Evolutionary conservation across 2,888 invertebrate species (phyloP).

Genomic region (Halictus ligatus): DNA sequence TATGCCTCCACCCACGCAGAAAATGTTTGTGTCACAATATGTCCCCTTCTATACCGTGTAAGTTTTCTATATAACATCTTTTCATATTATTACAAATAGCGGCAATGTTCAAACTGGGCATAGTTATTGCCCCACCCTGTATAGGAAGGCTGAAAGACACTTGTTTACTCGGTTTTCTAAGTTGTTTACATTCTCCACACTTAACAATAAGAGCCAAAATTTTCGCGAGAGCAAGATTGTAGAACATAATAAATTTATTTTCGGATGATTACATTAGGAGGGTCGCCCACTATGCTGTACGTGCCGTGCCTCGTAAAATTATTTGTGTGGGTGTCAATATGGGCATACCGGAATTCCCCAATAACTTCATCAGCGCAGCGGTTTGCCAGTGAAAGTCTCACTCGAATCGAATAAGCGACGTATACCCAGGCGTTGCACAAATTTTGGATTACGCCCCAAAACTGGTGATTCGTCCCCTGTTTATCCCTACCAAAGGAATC

Average conservation of each 20-base stretch:
- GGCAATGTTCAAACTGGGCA: too few relatives aligned
- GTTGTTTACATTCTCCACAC: background rate
- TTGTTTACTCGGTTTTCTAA: too few relatives aligned
- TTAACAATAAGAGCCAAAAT: background rate
- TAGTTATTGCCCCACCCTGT: too few relatives aligned
- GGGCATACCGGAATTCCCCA: slow-evolving; percentile 1
- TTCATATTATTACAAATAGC: too few relatives aligned
- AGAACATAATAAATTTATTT: background rate
- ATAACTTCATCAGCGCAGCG: slow-evolving; percentile 34
- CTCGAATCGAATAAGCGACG: background rate
- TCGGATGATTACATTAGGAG: background rate
- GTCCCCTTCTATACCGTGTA: too few relatives aligned
- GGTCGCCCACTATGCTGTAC: background rate
- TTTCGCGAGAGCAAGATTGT: background rate
- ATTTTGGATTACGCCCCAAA: too few relatives aligned
- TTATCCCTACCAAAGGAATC: too few relatives aligned
- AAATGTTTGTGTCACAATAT: too few relatives aligned
- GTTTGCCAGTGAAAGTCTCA: slow-evolving; percentile 32
- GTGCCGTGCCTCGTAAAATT: background rate
- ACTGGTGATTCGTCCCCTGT: too few relatives aligned
- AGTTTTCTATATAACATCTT: too few relatives aligned
- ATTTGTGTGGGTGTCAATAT: background rate
- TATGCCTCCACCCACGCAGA: too few relatives aligned
- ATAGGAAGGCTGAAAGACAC: too few relatives aligned
- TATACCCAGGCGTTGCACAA: background rate